Evolutionary conservation across 2,888 invertebrate genomes (phyloP).

Genomic region (Atherix ibis): DNA sequence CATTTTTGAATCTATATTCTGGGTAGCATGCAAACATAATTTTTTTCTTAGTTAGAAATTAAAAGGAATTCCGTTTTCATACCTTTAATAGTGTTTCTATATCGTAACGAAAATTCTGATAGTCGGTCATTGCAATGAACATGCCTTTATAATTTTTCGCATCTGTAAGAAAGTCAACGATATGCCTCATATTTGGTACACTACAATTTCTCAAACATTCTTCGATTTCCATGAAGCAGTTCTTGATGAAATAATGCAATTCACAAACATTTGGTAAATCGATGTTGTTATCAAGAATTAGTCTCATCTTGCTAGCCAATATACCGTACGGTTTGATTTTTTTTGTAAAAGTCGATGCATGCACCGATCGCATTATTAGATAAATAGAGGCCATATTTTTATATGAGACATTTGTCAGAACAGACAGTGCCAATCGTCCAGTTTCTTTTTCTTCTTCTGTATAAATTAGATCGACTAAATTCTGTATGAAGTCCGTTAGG

Average conservation of each 20-base stretch:
- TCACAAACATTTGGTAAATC: constrained; percentile 20
- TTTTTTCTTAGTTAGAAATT: background rate
- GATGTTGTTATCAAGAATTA: constrained; percentile 27
- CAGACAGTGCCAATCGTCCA: constrained; percentile 42
- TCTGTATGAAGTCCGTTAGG: constrained; percentile 47
- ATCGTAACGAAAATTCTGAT: constrained; percentile 21
- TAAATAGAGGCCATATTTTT: constrained; percentile 61
- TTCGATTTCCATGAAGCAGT: constrained; percentile 22
- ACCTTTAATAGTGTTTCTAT: constrained; percentile 25
- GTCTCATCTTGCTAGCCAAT: constrained; percentile 27
- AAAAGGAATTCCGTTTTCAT: constrained; percentile 3
- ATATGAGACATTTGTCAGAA: constrained; percentile 63
- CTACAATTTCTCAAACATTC: constrained; percentile 25
- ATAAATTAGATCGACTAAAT: constrained; percentile 48
- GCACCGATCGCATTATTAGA: constrained; percentile 52
- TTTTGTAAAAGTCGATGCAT: constrained; percentile 30
- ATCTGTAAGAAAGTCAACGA: constrained; percentile 25
- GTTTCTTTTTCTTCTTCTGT: constrained; percentile 34
- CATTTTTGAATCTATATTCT: constrained; percentile 3
- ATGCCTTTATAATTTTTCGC: constrained; percentile 16
- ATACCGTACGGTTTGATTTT: constrained; percentile 25
- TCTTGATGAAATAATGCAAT: constrained; percentile 22
- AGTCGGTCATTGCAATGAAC: constrained; percentile 23
- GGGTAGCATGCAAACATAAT: background rate
- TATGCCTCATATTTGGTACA: constrained; percentile 25